Percentiles rank a stretch among this genome's conserved stretches.
phyloP scores from a whole-genome alignment of 2,888 invertebrate genomes.

The Agrilus biguttatus region DNA sequence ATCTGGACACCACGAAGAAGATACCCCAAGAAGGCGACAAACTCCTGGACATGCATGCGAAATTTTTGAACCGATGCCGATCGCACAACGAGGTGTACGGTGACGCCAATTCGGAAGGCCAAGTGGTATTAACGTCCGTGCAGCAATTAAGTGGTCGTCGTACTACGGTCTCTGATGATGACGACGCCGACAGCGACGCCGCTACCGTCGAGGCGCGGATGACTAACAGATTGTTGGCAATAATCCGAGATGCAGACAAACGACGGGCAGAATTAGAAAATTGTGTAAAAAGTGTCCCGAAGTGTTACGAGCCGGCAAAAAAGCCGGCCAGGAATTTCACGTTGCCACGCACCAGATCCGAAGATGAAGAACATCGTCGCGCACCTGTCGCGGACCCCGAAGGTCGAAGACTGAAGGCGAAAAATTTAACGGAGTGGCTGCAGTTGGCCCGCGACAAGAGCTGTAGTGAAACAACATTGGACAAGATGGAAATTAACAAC shows the following conservation, averaged over 20 bases:
- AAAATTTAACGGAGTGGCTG: conserved; percentile 36
- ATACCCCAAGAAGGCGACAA: conserved; percentile 43
- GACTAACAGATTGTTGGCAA: conserved; percentile 45
- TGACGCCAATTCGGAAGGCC: conserved; percentile 5
- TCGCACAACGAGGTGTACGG: conserved; percentile 22
- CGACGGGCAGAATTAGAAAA: conserved; percentile 2
- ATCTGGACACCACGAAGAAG: conserved; percentile 40
- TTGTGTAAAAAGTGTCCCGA: conserved; percentile 19
- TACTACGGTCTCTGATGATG: conserved; percentile 5
- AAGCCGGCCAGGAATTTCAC: background rate
- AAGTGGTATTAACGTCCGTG: conserved; percentile 9
- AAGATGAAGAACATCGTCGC: background rate
- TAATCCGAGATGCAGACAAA: conserved; percentile 39
- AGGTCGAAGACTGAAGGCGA: conserved; percentile 22
- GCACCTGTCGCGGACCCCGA: background rate
- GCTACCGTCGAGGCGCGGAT: conserved; percentile 5
- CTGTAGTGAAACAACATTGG: conserved; percentile 13
- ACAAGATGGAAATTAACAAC: conserved; percentile 11
- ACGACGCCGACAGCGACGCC: background rate
- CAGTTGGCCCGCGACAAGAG: conserved; percentile 30
- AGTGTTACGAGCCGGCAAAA: too few species aligned
- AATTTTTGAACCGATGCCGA: conserved; percentile 46
- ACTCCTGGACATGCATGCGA: conserved; percentile 53
- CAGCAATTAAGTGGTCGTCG: too few species aligned
- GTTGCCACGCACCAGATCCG: background rate